A percentile compares a stretch with the other conserved stretches of the same genome.
These are phyloP conservation scores for Salvator merianae DNA, from an alignment of 2,113 vertebrate species.

Conservation along the genomic window DNA sequence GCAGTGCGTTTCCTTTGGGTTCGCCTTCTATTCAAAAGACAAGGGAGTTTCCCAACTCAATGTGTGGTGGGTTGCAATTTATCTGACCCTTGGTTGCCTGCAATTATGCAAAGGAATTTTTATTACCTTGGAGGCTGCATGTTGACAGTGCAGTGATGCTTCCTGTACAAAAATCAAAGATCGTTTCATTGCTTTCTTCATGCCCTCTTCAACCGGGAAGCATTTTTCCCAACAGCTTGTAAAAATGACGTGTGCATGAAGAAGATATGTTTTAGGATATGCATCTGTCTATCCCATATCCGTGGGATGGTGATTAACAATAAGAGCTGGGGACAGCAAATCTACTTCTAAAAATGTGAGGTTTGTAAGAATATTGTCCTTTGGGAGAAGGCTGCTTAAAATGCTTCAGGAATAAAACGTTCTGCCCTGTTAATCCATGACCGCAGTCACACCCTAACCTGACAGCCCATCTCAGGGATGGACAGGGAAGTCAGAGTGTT, in stretches of 20 bases:
- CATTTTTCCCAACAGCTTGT: not conserved
- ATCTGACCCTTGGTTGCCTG: conserved; percentile 60
- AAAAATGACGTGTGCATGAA: not conserved
- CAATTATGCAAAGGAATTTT: conserved; percentile 53
- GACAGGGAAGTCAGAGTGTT: too few relatives aligned
- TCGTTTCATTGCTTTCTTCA: not conserved
- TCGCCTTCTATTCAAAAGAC: conserved; percentile 57
- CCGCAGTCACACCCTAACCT: too few relatives aligned
- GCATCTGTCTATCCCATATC: too few relatives aligned
- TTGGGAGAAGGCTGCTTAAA: not conserved
- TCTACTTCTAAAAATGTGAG: not conserved
- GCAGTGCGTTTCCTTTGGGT: conserved; percentile 60
- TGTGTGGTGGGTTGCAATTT: conserved; percentile 62
- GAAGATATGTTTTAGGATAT: too few relatives aligned
- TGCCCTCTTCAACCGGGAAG: not conserved
- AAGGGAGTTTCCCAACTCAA: conserved; percentile 63
- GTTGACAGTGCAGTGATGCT: not conserved
- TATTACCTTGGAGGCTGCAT: conserved; percentile 58
- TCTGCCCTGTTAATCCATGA: too few relatives aligned
- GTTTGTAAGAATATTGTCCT: not conserved
- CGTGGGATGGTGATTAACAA: too few relatives aligned
- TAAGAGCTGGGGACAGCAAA: too few relatives aligned
- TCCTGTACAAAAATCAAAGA: not conserved
- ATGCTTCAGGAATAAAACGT: not conserved
- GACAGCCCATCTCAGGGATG: too few relatives aligned